phyloP scores from a whole-genome alignment of 2,888 invertebrate species.

The Vesta saturnalis region DNA sequence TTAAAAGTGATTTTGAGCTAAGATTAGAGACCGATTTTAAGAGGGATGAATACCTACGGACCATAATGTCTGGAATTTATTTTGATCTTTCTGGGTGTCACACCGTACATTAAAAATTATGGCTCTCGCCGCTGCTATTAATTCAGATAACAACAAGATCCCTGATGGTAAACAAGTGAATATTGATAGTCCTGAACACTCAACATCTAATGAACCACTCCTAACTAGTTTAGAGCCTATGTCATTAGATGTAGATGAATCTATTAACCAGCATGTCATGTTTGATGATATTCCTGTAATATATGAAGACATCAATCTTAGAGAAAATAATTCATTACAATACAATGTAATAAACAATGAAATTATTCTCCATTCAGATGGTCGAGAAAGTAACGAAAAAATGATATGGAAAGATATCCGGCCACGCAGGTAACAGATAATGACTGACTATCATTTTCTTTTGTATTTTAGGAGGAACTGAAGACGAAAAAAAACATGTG shows the following conservation, averaged over 20 bases:
- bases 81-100: neutral
- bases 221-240: neutral
- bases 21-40: too few species aligned
- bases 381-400: neutral
- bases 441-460: neutral
- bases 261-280: neutral
- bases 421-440: too few species aligned
- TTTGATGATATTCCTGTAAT: neutral
- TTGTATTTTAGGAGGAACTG: neutral
- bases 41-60: neutral
- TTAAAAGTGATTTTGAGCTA: too few species aligned
- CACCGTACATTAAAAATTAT: neutral
- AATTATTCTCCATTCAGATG: neutral
- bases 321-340: neutral
- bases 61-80: too few species aligned
- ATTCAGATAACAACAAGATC: neutral
- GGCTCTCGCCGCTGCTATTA: conserved; percentile 3
- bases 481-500: neutral
- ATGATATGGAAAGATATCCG: too few species aligned
- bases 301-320: neutral
- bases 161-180: neutral
- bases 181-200: neutral
- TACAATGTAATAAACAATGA: neutral
- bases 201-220: neutral
- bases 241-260: neutral